Conservation (phyloP, 2,113 vertebrate species). For the Cyphomyrus discorhynchus region DNA sequence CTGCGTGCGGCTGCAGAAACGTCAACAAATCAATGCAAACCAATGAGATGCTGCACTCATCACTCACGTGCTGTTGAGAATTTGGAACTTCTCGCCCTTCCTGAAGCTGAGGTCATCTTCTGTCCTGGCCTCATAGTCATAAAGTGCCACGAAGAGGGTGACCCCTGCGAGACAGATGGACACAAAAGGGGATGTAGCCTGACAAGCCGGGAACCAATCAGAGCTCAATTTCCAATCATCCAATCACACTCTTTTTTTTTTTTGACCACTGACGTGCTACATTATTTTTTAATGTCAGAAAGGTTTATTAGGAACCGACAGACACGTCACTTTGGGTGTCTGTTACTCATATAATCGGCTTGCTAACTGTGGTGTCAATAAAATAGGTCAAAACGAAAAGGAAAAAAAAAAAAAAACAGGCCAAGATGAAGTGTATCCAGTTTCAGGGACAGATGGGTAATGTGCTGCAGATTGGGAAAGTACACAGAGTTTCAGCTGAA, state of each 20-base stretch:
- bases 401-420: background rate
- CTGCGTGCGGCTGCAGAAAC: background rate
- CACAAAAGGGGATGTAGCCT: too few species aligned
- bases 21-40: background rate
- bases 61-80: slow-evolving; percentile 99
- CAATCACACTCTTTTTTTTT: background rate
- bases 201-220: background rate
- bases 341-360: background rate
- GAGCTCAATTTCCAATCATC: background rate
- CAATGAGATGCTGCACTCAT: background rate
- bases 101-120: slow-evolving; percentile 99
- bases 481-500: background rate
- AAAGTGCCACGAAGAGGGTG: slow-evolving; percentile 96
- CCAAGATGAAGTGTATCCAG: background rate
- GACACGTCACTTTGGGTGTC: background rate
- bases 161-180: slow-evolving; percentile 70
- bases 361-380: background rate
- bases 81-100: slow-evolving; percentile 98
- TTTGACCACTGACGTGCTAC: background rate
- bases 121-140: slow-evolving; percentile 95
- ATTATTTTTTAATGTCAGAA: background rate
- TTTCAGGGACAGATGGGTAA: background rate
- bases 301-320: background rate
- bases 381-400: background rate
- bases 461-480: background rate